A percentile compares a stretch with the other conserved stretches of the same genome.
These are phyloP conservation scores for Orgyia antiqua DNA, from an alignment of 2,888 invertebrate species.

Conservation along the genomic window DNA sequence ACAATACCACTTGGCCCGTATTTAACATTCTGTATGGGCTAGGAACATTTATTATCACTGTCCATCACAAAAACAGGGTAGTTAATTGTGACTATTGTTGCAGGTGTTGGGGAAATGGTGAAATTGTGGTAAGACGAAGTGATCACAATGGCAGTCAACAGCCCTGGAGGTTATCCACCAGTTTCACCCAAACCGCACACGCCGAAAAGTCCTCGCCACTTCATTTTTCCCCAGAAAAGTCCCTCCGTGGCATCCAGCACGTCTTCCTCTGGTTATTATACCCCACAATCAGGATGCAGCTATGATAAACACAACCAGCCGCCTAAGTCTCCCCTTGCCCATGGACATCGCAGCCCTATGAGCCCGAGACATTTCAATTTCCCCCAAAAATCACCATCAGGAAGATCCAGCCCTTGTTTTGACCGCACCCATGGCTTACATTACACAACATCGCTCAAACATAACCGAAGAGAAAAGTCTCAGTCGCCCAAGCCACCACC, in stretches of 20 bases:
- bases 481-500: conserved; percentile 70
- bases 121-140: conserved; percentile 22
- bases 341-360: conserved; percentile 78
- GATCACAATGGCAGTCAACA: conserved; percentile 76
- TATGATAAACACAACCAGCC: conserved; percentile 65
- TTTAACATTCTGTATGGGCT: too few relatives aligned
- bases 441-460: conserved; percentile 64
- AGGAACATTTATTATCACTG: too few relatives aligned
- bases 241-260: conserved; percentile 74
- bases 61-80: too few relatives aligned
- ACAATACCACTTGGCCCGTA: too few relatives aligned
- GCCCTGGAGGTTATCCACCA: conserved; percentile 76
- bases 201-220: conserved; percentile 77
- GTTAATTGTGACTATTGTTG: conserved; percentile 33
- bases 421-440: conserved; percentile 54
- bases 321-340: conserved; percentile 72
- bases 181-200: conserved; percentile 76
- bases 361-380: conserved; percentile 80
- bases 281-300: conserved; percentile 73
- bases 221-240: conserved; percentile 73
- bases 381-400: conserved; percentile 67
- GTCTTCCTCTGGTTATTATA: conserved; percentile 76
- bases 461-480: conserved; percentile 61
- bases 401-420: conserved; percentile 60
- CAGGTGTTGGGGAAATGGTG: conserved; percentile 54